Base-by-base conservation (phyloP, 2,888 invertebrate species). In the Ypsolopha sequella region DNA sequence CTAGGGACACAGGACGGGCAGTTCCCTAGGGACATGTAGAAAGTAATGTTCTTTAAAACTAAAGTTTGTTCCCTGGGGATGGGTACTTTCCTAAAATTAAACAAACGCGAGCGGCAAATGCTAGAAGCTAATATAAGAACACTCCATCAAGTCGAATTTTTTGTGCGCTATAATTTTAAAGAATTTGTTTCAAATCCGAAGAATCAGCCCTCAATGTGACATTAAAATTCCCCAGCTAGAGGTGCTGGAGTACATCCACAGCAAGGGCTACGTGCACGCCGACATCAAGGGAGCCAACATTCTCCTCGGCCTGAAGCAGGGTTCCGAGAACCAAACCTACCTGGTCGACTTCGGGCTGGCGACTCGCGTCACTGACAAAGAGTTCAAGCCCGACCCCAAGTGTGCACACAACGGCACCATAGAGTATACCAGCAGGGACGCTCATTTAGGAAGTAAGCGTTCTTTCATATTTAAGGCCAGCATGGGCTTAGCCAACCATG, bases 211-310 rank as follows among this genome's bases (percentile, higher is more conserved):
- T 46, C 10, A 34, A 48, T 9, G 24, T 10, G 35, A 8, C 7
- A 36, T 36, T 36, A 2, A 36, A 13, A 48, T 48, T 48, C 88
- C 88, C 53, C 79, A 96, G 93, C 68, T 98, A 58, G 93, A 98
- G 75, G 93, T 94, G 2, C 78, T 98, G 57, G 95, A 98, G 72
- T 99, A 96, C 72, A 94, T 99, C 60, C 99, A 99, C 73, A 88
- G 89, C 51, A 90, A 92, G 59, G 94, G 94, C 3, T 99, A 98
- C 69, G 93, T 96, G 0, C 99, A 99, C 76, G 97, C 95, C 0
- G 99, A 99, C 73, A 90, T 99, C 6, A 99, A 99, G 78, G 98
- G 95, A 1, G 93, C 95, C 8, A 99, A 99, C 77, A 91, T 99
- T 56, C 82, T 98, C 24, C 73, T 96, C 45, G 95, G 95, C 0